Evolutionary conservation across 2,797 vertebrate species (phyloP), one percentile per base, ranked within the genome.

Genomic region (Chelonia mydas): DNA sequence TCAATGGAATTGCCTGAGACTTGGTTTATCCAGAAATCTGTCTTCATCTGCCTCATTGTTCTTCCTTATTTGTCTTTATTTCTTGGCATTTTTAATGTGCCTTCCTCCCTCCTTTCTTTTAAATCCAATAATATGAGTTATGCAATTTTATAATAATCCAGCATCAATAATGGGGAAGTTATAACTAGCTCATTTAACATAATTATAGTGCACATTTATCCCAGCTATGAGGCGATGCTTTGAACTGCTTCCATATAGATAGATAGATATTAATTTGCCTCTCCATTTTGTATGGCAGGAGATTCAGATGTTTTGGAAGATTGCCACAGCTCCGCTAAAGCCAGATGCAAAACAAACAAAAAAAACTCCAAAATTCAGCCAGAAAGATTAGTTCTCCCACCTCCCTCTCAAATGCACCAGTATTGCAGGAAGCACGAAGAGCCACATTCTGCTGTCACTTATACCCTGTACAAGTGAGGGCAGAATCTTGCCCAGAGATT

Each of bases 211-310:
- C 78, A 83, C 76, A 2, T 96, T 97, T 96, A 95, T 97, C 96
- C 96, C 95, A 97, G 93, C 88, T 94, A 92, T 90, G 96, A 96
- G 95, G 96, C 97, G 97, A 95, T 90, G 92, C 93, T 97, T 96
- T 94, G 81, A 97, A 92, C 93, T 91, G 81, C 95, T 97, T 97
- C 95, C 94, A 97, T 88, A 83, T 77, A 87, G 74, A 84, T 65
- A 83, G 72, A 84, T 2, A n/a, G 4, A 86, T 28, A 0, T 93
- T 97, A 95, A 94, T 96, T 88, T 93, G 92, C 89, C 89, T 72
- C 93, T 96, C 95, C 92, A 83, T 96, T 97, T 95, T 91, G 80
- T 93, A 80, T 3, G 0, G 90, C 92, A 93, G 95, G 91, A 93
- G 89, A 80, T 89, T 96, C 92, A 82, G 95, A 91, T 86, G 96